A percentile compares a stretch with the other conserved stretches of the same genome.
Evolutionary conservation across 2,113 vertebrate genomes (phyloP).

Genomic region (Pungitius pungitius): DNA sequence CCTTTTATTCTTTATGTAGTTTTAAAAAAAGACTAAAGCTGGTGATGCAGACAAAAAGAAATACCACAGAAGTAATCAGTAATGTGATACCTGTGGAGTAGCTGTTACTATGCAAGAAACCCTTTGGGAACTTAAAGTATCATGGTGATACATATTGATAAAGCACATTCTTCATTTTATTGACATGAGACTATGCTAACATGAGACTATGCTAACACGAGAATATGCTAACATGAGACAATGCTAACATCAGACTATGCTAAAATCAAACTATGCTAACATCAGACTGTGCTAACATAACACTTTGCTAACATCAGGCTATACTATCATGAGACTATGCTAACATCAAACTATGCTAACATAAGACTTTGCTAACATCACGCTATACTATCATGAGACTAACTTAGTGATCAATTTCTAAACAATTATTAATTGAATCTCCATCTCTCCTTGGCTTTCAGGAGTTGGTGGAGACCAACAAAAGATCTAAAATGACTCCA

Average conservation of each 20-base stretch:
- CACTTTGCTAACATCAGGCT: too few relatives aligned
- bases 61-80: conserved; percentile 22
- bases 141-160: background rate
- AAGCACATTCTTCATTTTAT: background rate
- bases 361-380: background rate
- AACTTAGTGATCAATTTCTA: background rate
- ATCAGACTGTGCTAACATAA: background rate
- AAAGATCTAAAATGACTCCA: background rate
- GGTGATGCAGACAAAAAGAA: conserved; percentile 15
- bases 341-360: background rate
- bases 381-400: too few relatives aligned
- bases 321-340: too few relatives aligned
- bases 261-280: background rate
- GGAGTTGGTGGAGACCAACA: background rate
- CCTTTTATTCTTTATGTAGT: conserved; percentile 22
- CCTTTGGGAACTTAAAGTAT: background rate
- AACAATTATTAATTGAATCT: too few relatives aligned
- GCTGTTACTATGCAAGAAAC: background rate
- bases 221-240: too few relatives aligned
- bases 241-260: background rate
- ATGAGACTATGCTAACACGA: too few relatives aligned
- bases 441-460: too few relatives aligned
- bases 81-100: background rate
- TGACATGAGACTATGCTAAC: too few relatives aligned
- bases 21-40: background rate